Base-by-base conservation (phyloP, 2,797 vertebrate species). In the Pteropus rufus region DNA sequence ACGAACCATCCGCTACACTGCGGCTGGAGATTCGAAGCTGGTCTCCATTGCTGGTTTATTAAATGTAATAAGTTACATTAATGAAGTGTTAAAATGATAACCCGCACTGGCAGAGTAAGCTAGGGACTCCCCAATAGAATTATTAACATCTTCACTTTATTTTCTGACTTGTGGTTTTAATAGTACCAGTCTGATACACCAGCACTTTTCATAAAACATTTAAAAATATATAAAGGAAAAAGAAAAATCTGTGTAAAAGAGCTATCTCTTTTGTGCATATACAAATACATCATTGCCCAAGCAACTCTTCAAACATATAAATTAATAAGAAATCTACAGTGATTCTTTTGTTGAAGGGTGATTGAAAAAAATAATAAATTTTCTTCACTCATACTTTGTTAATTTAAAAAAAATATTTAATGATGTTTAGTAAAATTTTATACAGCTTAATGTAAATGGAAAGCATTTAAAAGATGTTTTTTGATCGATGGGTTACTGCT, bases 161-260 rank as follows among this genome's bases (percentile, higher is more conserved):
- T 64, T 96, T 93, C 93, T 97, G 95, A 97, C 94, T 94, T 97
- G 94, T 97, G 92, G 91, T 84, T 97, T 97, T 97, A 95, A 91
- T 93, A 89, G 93, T 60, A 91, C 31, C 77, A 72, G 77, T 75
- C 46, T 39, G 69, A 89, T 36, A 76, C 34, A 75, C 64, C 79
- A 92, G 65, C 23, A 34, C 23, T 65, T 88, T 54, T 65, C 31
- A 24, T 19, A 90, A 54, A 31, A 19, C 23, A 88, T 79, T 88
- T 92, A 79, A 34, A 80, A 96, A 96, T 49, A 91, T 36, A 70
- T 39, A 69, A 87, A 89, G 62, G 91, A 75, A 80, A 92, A 93
- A 87, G 12, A 56, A 67, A 91, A 85, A 82, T 23, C 7, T 46
- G 54, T 7, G 15, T 65, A 46, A 73, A 87, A 60, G 23, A 96